These are phyloP conservation scores for Drosophila pegasa DNA, from an alignment of 2,888 invertebrate species.

Conservation along the genomic window DNA sequence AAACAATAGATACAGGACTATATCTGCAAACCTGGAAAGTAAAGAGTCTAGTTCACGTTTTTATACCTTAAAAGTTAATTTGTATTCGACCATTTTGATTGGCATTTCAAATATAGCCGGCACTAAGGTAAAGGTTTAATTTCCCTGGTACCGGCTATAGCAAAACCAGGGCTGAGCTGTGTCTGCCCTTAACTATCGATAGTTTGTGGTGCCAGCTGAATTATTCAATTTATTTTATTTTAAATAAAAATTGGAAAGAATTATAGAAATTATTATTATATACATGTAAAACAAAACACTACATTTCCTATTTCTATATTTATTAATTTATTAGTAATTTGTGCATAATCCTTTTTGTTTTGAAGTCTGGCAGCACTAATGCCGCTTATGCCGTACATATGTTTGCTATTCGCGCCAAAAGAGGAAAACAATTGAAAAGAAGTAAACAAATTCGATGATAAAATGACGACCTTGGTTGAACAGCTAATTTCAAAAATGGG, in stretches of 20 bases:
- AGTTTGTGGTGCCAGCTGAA: not conserved
- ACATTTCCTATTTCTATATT: not conserved
- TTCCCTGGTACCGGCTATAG: not conserved
- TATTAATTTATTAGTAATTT: not conserved
- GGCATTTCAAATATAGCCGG: too few species aligned
- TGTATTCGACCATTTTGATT: too few species aligned
- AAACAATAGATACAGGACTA: too few species aligned
- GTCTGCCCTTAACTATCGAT: not conserved
- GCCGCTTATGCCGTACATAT: slow-evolving; percentile 12
- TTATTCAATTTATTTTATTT: not conserved
- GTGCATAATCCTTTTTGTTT: too few species aligned
- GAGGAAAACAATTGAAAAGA: slow-evolving; percentile 15
- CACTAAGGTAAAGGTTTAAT: not conserved
- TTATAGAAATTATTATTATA: not conserved
- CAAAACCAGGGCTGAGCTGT: too few species aligned
- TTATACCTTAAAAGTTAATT: too few species aligned
- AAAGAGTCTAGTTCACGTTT: too few species aligned
- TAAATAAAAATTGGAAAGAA: not conserved
- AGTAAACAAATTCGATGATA: not conserved
- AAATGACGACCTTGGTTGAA: slow-evolving; percentile 79
- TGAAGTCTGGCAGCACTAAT: slow-evolving; percentile 27
- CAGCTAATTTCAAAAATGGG: slow-evolving; percentile 83
- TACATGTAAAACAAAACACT: not conserved
- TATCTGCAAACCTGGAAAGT: too few species aligned
- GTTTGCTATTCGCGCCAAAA: slow-evolving; percentile 51